phyloP scores from a whole-genome alignment of 2,888 invertebrate species.

The Lithophane semibrunnea region DNA sequence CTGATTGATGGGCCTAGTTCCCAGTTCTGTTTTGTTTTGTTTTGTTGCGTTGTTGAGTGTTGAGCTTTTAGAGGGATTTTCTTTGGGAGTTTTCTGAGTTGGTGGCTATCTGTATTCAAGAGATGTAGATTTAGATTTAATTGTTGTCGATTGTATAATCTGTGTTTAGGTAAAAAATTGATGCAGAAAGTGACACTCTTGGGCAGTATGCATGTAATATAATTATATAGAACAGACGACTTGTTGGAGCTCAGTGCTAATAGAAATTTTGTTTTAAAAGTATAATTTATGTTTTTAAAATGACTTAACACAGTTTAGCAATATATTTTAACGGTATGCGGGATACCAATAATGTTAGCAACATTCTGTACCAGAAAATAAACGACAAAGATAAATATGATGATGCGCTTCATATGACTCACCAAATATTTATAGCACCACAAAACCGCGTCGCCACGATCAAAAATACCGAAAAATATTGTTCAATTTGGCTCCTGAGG shows the following conservation, averaged over 20 bases:
- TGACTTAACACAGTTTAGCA: not conserved
- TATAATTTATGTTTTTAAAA: not conserved
- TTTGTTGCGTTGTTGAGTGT: constrained; percentile 52
- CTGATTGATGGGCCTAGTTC: constrained; percentile 72
- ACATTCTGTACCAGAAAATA: constrained; percentile 38
- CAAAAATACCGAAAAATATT: constrained; percentile 57
- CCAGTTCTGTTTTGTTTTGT: constrained; percentile 47
- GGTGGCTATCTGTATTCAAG: constrained; percentile 27
- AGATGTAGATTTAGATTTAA: constrained; percentile 31
- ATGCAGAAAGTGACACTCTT: not conserved
- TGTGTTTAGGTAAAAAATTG: not conserved
- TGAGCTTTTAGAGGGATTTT: constrained; percentile 41
- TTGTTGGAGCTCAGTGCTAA: not conserved
- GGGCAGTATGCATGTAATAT: not conserved
- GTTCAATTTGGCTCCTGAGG: constrained; percentile 62
- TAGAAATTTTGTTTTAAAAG: not conserved
- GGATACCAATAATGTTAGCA: not conserved
- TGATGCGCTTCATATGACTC: constrained; percentile 23
- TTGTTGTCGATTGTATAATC: not conserved
- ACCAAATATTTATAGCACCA: constrained; percentile 47
- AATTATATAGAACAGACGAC: not conserved
- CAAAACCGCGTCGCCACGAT: constrained; percentile 46
- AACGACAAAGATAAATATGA: constrained; percentile 42
- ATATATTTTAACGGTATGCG: not conserved
- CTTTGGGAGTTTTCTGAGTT: constrained; percentile 29